Evolutionary conservation across 2,113 vertebrate species (phyloP).

Genomic region (Pollachius pollachius): DNA sequence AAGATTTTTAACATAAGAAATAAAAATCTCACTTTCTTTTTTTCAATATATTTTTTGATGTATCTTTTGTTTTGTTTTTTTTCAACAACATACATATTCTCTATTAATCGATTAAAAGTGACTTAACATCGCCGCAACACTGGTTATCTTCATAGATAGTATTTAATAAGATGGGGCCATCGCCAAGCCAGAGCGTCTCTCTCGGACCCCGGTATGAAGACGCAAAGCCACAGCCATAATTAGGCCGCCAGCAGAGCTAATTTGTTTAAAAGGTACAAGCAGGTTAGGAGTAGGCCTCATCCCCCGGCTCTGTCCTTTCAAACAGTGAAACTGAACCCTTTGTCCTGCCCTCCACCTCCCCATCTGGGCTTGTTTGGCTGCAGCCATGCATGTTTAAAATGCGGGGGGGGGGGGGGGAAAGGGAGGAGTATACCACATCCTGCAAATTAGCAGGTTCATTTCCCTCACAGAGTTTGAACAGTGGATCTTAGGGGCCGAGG

Average conservation of each 20-base stretch:
- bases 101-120: too few species aligned
- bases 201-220: not conserved
- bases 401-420: not conserved
- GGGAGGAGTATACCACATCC: slow-evolving; percentile 55
- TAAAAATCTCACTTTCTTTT: too few species aligned
- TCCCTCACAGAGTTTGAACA: slow-evolving; percentile 71
- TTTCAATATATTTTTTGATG: too few species aligned
- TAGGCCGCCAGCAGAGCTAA: slow-evolving; percentile 36
- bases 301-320: slow-evolving; percentile 47
- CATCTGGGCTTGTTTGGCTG: slow-evolving; percentile 50
- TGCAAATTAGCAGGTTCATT: slow-evolving; percentile 76
- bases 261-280: slow-evolving; percentile 65
- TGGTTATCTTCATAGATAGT: too few species aligned
- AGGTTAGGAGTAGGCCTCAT: slow-evolving; percentile 57
- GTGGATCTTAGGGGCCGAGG: slow-evolving; percentile 50
- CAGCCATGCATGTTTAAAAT: slow-evolving; percentile 63
- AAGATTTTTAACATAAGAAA: too few species aligned
- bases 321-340: slow-evolving; percentile 42
- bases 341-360: not conserved
- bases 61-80: too few species aligned
- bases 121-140: too few species aligned
- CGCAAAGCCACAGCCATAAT: too few species aligned
- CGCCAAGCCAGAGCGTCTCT: not conserved
- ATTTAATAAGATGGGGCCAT: not conserved
- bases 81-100: too few species aligned